Evolutionary conservation across 92 coral and sea anemone genomes (phyloP), one percentile per base, ranked within the genome.

Genomic region (Actinostola sp.): DNA sequence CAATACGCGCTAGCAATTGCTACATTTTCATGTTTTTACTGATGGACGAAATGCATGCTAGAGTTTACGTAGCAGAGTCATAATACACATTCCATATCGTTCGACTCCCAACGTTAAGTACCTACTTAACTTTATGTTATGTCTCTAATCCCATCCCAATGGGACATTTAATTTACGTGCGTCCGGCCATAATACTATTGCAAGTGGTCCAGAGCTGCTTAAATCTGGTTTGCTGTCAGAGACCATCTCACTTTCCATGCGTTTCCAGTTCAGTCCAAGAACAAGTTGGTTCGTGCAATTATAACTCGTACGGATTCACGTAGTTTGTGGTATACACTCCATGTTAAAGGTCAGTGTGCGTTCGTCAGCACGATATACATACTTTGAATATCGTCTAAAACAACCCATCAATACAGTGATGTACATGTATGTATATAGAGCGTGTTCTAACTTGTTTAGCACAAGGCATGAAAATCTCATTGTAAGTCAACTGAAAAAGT

Each of bases 131-230:
- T 16, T 54, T 4, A 27, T 52, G 59, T 52, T 23, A 24, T 52
- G 27, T 8, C 21, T 52, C 3, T 27, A 30, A 57, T 57, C 63
- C 63, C 39, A 2, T 25, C 1, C 31, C 63, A 21, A 19, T 14
- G n/a, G 36, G 36, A 57, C 21, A 16, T 16, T 57, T 27, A 57
- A 16, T 16, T 57, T 27, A 57, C 63, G 63, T 57, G 60, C 60
- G 15, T 2, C 28, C 29, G 20, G 4, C 10, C 60, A 53, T 21
- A 20, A 53, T 20, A 20, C 60, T 24, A 3, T 53, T 5, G 32
- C 28, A 3, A 20, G 31, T 20, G 13, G 8, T 25, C 2, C 32
- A 11, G 4, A 49, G 8, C 21, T 53, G 32, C 10, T 21, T 23
- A 13, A 13, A 48, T 48, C 54, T 48, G 19, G n/a, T n/a, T n/a